Evolutionary conservation across 2,888 invertebrate species (phyloP).

Genomic region (Eupithecia abbreviata): DNA sequence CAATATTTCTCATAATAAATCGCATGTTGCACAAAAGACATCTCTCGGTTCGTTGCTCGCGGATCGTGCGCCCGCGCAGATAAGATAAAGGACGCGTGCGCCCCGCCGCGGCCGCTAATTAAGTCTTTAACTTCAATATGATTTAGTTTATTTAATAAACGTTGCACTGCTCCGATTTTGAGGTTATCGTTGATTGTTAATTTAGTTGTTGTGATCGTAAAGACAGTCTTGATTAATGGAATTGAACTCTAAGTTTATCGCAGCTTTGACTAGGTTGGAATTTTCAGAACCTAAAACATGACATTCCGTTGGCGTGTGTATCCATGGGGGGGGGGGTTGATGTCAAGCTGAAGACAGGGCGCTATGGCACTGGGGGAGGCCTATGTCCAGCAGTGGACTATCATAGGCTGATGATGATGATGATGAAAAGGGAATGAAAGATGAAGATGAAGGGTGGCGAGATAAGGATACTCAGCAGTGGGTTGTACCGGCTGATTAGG

Average conservation of each 20-base stretch:
- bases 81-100: constrained; percentile 75
- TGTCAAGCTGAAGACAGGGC: no score
- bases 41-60: constrained; percentile 45
- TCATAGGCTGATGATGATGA: no score
- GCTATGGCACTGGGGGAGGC: no score
- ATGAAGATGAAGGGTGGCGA: no score
- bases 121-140: constrained; percentile 76
- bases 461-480: no score
- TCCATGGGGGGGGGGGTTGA: no score
- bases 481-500: no score
- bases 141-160: constrained; percentile 70
- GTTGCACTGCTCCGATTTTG: constrained; percentile 46
- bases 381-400: no score
- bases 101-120: constrained; percentile 80
- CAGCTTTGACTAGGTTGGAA: background rate
- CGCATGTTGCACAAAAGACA: constrained; percentile 19
- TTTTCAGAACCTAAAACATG: background rate
- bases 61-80: constrained; percentile 63
- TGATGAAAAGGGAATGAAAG: no score
- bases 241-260: background rate
- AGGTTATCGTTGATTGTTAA: constrained; percentile 29
- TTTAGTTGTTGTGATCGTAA: constrained; percentile 31
- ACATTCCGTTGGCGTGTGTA: no score
- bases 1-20: constrained; percentile 6
- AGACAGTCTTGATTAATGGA: constrained; percentile 15